Percentiles rank a stretch among this genome's conserved stretches.
These are phyloP conservation scores for Eospalax fontanierii DNA, from an alignment of 2,797 vertebrate genomes.

Conservation along the genomic window DNA sequence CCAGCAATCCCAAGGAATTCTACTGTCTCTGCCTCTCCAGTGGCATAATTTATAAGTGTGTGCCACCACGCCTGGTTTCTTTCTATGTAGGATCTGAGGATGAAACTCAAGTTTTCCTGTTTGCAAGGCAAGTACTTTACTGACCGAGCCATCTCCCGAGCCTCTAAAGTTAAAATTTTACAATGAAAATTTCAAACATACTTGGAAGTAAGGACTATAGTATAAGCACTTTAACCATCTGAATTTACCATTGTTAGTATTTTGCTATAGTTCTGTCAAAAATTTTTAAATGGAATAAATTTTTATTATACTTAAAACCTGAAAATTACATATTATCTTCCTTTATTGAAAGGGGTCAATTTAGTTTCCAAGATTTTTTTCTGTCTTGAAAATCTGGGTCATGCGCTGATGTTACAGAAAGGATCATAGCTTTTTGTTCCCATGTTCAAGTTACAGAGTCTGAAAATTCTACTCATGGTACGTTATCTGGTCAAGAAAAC, in stretches of 20 bases:
- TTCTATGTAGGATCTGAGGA: neutral
- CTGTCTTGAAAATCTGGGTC: constrained; percentile 47
- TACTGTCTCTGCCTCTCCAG: neutral
- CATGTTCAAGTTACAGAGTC: neutral
- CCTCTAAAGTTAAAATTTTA: neutral
- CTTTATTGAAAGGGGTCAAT: constrained; percentile 11
- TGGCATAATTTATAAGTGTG: neutral
- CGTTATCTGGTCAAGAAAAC: constrained; percentile 52
- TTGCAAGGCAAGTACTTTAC: neutral
- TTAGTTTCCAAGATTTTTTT: constrained; percentile 55
- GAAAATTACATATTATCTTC: constrained; percentile 37
- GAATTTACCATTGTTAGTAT: constrained; percentile 29
- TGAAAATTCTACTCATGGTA: constrained; percentile 18
- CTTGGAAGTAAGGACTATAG: neutral
- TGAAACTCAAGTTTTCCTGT: neutral
- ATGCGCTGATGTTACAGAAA: constrained; percentile 39
- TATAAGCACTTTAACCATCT: neutral
- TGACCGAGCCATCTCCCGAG: neutral
- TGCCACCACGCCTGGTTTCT: neutral
- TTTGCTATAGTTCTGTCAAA: neutral
- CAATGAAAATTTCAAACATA: constrained; percentile 12
- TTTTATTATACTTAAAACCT: constrained; percentile 56
- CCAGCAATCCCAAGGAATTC: neutral
- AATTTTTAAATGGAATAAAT: constrained; percentile 59
- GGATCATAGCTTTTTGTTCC: neutral